Conservation (phyloP, 1,140 invertebrate genomes). For the Solenopsis fugax region DNA sequence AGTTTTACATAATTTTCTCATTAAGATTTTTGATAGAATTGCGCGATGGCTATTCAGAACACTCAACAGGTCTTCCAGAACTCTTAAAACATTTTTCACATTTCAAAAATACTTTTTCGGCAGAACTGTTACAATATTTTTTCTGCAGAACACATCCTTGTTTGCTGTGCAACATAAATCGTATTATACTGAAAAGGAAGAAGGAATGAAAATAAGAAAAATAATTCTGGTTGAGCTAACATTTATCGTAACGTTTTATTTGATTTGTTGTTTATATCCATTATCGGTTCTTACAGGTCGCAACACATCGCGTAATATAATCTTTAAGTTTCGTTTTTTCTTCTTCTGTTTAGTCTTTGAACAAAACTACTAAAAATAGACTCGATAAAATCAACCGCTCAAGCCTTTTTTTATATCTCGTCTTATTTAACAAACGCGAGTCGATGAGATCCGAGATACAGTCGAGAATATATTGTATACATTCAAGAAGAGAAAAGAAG, state of each 20-base stretch:
- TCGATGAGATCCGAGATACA: conserved; percentile 51
- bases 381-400: conserved; percentile 81
- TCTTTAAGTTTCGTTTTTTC: conserved; percentile 73
- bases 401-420: conserved; percentile 48
- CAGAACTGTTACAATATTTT: no score
- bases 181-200: not conserved
- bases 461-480: conserved; percentile 41
- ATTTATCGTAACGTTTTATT: conserved; percentile 82
- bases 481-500: conserved; percentile 16
- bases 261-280: conserved; percentile 80
- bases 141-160: no score
- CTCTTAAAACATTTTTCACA: no score
- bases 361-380: conserved; percentile 82
- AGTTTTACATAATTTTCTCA: no score
- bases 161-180: no score
- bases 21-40: no score
- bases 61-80: no score
- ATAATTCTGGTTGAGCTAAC: conserved; percentile 66
- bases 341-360: conserved; percentile 73
- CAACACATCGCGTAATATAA: conserved; percentile 76
- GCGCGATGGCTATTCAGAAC: no score
- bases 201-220: conserved; percentile 39
- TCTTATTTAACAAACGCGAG: conserved; percentile 60
- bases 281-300: conserved; percentile 74
- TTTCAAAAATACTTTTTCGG: no score